Conservation (phyloP, 1,140 invertebrate species). For the Eupristina koningsbergeri region DNA sequence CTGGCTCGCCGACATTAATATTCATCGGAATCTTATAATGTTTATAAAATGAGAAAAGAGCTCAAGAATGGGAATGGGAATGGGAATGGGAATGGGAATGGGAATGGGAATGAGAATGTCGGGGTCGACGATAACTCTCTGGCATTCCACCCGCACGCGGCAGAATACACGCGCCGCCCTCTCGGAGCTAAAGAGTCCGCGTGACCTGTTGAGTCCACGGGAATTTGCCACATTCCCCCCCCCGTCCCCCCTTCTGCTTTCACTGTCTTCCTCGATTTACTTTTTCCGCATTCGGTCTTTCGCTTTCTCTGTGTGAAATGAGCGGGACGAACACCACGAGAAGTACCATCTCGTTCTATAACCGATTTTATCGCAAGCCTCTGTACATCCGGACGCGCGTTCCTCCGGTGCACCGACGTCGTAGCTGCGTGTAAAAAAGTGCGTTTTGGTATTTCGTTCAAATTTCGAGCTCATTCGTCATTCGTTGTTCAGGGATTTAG, state of each 20-base stretch:
- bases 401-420: no score
- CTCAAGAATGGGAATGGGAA: background rate
- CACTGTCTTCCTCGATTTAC: background rate
- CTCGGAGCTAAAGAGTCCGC: background rate
- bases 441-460: no score
- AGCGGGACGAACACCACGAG: constrained; percentile 7
- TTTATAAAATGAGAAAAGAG: constrained; percentile 50
- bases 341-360: background rate
- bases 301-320: constrained; percentile 8
- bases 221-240: background rate
- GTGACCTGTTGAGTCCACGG: constrained; percentile 41
- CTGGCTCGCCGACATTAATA: constrained; percentile 43
- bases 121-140: constrained; percentile 42
- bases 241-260: background rate
- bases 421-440: no score
- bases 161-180: constrained; percentile 4
- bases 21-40: constrained; percentile 46
- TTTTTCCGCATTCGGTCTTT: background rate
- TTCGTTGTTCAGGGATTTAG: no score
- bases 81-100: no score
- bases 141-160: constrained; percentile 20
- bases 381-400: background rate
- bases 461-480: no score
- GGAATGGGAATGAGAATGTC: no score
- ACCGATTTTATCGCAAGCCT: constrained; percentile 20